A percentile compares a stretch with the other conserved stretches of the same genome.
Evolutionary conservation across 1,140 invertebrate species (phyloP).

Genomic region (Nixonia krombeini): DNA sequence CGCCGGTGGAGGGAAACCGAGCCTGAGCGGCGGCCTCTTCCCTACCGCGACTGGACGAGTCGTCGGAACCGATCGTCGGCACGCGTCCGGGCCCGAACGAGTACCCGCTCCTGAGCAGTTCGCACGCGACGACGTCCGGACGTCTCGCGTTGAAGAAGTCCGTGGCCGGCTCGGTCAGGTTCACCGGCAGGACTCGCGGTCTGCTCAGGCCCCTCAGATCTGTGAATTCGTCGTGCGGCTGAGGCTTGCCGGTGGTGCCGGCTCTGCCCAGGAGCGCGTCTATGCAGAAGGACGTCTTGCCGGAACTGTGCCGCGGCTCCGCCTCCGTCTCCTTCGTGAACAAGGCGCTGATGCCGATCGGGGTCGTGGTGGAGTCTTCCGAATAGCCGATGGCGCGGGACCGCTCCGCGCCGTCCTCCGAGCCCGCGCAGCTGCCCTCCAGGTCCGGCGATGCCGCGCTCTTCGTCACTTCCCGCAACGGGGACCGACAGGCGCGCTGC

Average conservation of each 20-base stretch:
- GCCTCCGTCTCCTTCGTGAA: slow-evolving; percentile 21
- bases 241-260: slow-evolving; percentile 7
- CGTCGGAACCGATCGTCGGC: slow-evolving; percentile 10
- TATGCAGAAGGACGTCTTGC: slow-evolving; percentile 78
- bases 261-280: slow-evolving; percentile 75
- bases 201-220: slow-evolving; percentile 6
- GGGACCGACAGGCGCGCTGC: slow-evolving; percentile 18
- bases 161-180: neutral
- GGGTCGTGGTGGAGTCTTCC: neutral
- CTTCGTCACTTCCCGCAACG: slow-evolving; percentile 26
- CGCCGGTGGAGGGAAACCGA: neutral
- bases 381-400: slow-evolving; percentile 5
- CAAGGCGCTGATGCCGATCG: neutral
- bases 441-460: slow-evolving; percentile 30
- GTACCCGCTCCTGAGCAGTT: slow-evolving; percentile 19
- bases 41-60: neutral
- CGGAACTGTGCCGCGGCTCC: slow-evolving; percentile 31
- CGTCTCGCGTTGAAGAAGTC: slow-evolving; percentile 8
- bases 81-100: slow-evolving; percentile 10
- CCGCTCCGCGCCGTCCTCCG: slow-evolving; percentile 19
- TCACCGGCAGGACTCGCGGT: slow-evolving; percentile 47
- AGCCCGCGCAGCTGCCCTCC: slow-evolving; percentile 20
- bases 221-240: slow-evolving; percentile 23
- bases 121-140: slow-evolving; percentile 15
- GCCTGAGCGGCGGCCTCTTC: neutral